phyloP scores from a whole-genome alignment of 2,888 invertebrate genomes.

The Chorisops tibialis region DNA sequence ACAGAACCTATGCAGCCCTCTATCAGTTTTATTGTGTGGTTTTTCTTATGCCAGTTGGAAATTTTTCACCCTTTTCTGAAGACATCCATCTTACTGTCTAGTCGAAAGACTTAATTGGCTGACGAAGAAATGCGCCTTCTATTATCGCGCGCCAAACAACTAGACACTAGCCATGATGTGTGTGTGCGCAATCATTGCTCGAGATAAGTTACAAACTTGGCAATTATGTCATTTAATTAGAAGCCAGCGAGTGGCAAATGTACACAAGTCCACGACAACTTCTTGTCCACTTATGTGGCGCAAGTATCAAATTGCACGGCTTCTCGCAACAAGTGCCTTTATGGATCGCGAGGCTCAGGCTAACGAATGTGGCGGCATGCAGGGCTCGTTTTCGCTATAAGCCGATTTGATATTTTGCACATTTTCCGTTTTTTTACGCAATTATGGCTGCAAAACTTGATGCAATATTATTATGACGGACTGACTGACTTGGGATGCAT shows the following conservation, averaged over 20 bases:
- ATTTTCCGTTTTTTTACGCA: no score
- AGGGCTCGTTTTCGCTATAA: background rate
- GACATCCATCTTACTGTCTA: background rate
- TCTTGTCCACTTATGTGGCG: background rate
- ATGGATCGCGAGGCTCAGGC: conserved; percentile 5
- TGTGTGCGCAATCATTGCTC: conserved; percentile 14
- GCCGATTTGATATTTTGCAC: no score
- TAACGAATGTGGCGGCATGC: conserved; percentile 3
- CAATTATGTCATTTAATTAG: conserved; percentile 26
- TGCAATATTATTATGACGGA: background rate
- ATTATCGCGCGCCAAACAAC: conserved; percentile 10
- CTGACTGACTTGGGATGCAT: background rate
- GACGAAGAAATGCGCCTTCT: conserved; percentile 19
- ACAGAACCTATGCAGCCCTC: background rate
- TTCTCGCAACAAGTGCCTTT: conserved; percentile 1
- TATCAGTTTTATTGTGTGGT: background rate
- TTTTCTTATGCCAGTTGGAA: background rate
- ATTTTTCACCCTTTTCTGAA: background rate
- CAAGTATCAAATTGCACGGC: conserved; percentile 24
- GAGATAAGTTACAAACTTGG: conserved; percentile 22
- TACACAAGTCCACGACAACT: background rate
- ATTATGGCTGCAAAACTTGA: background rate
- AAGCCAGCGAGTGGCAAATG: conserved; percentile 10
- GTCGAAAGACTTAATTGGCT: conserved; percentile 23
- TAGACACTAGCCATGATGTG: background rate